Percentiles rank a stretch among this genome's conserved stretches.
phyloP scores from a whole-genome alignment of 2,113 vertebrate species.

The Amblyopsis rosae region DNA sequence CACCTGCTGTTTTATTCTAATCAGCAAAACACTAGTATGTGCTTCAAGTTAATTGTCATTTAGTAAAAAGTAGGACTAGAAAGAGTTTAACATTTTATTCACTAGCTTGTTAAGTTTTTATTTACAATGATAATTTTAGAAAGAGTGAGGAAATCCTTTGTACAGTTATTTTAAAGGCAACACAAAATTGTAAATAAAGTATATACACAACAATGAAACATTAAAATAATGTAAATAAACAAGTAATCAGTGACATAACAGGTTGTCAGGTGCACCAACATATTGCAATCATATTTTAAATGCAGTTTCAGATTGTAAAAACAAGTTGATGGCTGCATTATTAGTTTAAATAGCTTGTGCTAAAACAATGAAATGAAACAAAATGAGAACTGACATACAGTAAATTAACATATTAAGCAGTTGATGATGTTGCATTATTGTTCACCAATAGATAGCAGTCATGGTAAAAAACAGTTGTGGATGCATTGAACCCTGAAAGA shows the following conservation, averaged over 20 bases:
- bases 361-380: background rate
- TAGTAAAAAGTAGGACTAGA: background rate
- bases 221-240: conserved; percentile 67
- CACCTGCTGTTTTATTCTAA: too few relatives aligned
- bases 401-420: background rate
- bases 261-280: conserved; percentile 45
- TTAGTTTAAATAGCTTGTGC: background rate
- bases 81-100: conserved; percentile 76
- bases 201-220: conserved; percentile 73
- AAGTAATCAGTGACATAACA: conserved; percentile 51
- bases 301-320: conserved; percentile 11
- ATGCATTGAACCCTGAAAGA: conserved; percentile 18
- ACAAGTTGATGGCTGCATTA: conserved; percentile 10
- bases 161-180: conserved; percentile 77
- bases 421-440: background rate
- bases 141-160: conserved; percentile 70
- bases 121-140: conserved; percentile 73
- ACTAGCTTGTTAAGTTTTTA: conserved; percentile 75
- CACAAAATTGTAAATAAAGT: conserved; percentile 70
- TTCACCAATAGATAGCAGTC: conserved; percentile 16
- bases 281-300: conserved; percentile 54
- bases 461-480: conserved; percentile 9
- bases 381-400: background rate
- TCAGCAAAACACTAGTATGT: too few relatives aligned
- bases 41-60: background rate